Base-by-base conservation (phyloP, 1,140 invertebrate genomes). In the Bombus haemorrhoidalis region DNA sequence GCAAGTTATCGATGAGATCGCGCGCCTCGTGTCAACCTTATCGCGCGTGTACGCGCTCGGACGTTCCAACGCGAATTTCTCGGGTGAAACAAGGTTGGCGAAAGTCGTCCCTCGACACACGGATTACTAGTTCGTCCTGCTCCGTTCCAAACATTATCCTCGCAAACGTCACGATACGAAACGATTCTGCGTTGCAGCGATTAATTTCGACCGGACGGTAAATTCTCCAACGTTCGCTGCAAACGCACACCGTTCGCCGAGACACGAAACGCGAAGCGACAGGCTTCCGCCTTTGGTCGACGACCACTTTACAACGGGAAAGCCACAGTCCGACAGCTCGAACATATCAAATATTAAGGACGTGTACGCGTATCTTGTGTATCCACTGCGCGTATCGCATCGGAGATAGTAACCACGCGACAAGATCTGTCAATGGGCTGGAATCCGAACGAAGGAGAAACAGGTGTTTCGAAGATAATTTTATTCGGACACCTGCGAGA, bases 401-500 rank as follows among this genome's bases (percentile, higher is more conserved):
- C 62, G 64, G 15, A 62, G 47, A 53, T 53, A 53, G 47, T 53
- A 53, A 18, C 47, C 47, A 53, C 47, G 18, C 18, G 47, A 53
- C 47, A 22, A 22, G 47, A 59, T 73, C 43, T 0, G 32, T 37
- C 34, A 34, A 15, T 32, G 9, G 18, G 3, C 37, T 2, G 18
- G 59, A 64, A 4, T 39, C 39, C 13, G 39, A 18, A n/a, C n/a
- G 71, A 32, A 32, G 13, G 32, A 28, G 74, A 78, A 78, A 83
- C 81, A 83, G 64, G 83, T 89, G 88, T 89, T 86, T 89, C 74
- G 57, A 86, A 89, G 79, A 86, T 66, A 77, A 37, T 88, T 86
- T 88, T 64, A 75, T 81, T 77, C 72, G 64, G 72, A 59, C 86
- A 89, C 66, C 87, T 88, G 87, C 59, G 73, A 85, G 62, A 62